These are phyloP conservation scores for Leptodactylus fallax DNA, from an alignment of 2,797 vertebrate species.

Conservation along the genomic window DNA sequence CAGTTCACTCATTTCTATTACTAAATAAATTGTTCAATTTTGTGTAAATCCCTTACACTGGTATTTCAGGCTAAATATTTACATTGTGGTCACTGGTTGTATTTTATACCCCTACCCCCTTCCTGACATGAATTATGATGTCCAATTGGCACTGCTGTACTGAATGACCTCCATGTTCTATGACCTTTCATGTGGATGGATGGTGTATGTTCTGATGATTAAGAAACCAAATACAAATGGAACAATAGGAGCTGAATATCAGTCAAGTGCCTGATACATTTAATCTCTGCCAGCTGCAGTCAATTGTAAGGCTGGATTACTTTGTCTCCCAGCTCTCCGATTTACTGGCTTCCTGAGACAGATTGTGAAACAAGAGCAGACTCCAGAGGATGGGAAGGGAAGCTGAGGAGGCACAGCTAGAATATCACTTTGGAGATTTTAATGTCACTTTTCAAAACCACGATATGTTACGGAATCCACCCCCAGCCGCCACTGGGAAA, in stretches of 20 bases:
- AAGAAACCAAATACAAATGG: slow-evolving; percentile 2
- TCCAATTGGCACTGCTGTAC: not conserved
- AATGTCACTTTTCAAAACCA: not conserved
- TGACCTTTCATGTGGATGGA: not conserved
- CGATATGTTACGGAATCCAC: not conserved
- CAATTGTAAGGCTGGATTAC: slow-evolving; percentile 2
- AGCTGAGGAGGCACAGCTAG: slow-evolving; percentile 12
- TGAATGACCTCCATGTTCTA: not conserved
- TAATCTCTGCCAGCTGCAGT: slow-evolving; percentile 39
- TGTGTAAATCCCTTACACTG: not conserved
- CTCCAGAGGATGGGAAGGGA: slow-evolving; percentile 1
- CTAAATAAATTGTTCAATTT: too few species aligned
- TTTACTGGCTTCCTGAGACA: slow-evolving; percentile 18
- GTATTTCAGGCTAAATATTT: not conserved
- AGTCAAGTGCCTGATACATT: slow-evolving; percentile 6
- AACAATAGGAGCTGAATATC: slow-evolving; percentile 21
- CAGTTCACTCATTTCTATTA: too few species aligned
- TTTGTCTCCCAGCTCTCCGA: not conserved
- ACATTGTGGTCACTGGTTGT: not conserved
- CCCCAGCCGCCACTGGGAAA: not conserved
- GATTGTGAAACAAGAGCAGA: slow-evolving; percentile 32
- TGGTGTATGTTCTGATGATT: slow-evolving; percentile 1
- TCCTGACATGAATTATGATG: not conserved
- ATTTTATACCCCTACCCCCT: not conserved
- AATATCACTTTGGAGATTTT: slow-evolving; percentile 5